Base-by-base conservation (phyloP, 1,140 invertebrate species). In the Aethina tumida region DNA sequence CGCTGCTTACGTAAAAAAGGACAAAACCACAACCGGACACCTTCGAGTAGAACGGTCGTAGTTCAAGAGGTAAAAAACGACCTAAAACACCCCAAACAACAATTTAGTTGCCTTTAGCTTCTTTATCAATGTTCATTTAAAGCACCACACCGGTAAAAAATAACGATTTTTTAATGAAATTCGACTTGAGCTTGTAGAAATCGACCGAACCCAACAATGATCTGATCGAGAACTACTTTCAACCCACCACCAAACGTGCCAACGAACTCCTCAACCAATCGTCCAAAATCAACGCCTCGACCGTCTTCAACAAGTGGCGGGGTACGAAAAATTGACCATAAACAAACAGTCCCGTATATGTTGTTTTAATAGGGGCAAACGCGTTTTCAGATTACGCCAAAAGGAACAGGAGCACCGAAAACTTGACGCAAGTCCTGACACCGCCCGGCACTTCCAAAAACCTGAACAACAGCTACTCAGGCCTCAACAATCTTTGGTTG, bases 211-310 rank as follows among this genome's bases (percentile, higher is more conserved):
- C n/a, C n/a, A n/a, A n/a, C n/a, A n/a, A n/a, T 43, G 73, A 82
- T 45, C 68, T 81, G 21, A 73, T 77, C n/a, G 71, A 70, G 2
- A 78, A 69, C 47, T 84, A 84, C 56, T 83, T 84, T 52, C 77
- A 77, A 55, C 75, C 77, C 2, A 31, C 53, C 6, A 47, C 35
- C 3, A 75, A 70, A 58, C 49, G 78, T 49, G 71, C 75, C 9
- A 67, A 67, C 7, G 71, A 79, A 52, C 53, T 81, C 7, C 67
- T 67, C 36, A 66, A 66, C 49, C 53, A 63, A 44, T 58, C 56
- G 22, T 64, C 65, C 6, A 62, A 66, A 47, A 59, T 70, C 44
- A 60, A 69, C 45, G 52, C 61, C 28, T 55, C 55, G 41, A 59
- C 61, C 49, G 63, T 65, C 14, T 62, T 69, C 42, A 68, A 63